A percentile compares a stretch with the other conserved stretches of the same genome.
Evolutionary conservation across 2,888 invertebrate genomes (phyloP).

Genomic region (Lamellibrachia columna): DNA sequence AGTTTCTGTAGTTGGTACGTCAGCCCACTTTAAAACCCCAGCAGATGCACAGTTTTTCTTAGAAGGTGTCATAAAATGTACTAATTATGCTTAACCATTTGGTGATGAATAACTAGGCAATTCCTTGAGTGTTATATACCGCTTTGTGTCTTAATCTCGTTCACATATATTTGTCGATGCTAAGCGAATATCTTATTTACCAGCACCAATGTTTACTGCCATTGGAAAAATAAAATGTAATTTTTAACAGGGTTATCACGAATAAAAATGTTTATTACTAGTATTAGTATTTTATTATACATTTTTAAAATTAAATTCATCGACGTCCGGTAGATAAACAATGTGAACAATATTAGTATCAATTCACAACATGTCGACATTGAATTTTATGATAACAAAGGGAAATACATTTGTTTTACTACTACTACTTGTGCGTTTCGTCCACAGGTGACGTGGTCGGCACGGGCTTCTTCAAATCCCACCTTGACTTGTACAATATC

Average conservation of each 20-base stretch:
- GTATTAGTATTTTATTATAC: too few relatives aligned
- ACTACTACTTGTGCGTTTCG: not conserved
- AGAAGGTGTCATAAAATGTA: not conserved
- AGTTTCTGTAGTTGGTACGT: conserved; percentile 68
- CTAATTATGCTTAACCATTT: not conserved
- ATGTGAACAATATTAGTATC: not conserved
- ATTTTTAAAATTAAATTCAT: not conserved
- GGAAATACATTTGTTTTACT: not conserved
- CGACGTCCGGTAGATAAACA: not conserved
- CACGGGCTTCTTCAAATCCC: not conserved
- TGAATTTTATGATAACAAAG: too few relatives aligned
- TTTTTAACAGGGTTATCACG: too few relatives aligned
- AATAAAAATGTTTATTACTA: too few relatives aligned
- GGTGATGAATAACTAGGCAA: too few relatives aligned
- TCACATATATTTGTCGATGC: too few relatives aligned
- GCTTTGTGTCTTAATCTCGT: too few relatives aligned
- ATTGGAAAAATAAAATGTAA: too few relatives aligned
- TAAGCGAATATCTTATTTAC: too few relatives aligned
- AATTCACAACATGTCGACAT: not conserved
- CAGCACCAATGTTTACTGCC: too few relatives aligned
- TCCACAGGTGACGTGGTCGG: conserved; percentile 21
- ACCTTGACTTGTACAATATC: conserved; percentile 22
- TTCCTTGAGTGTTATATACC: too few relatives aligned
- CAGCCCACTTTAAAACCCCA: not conserved
- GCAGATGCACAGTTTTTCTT: not conserved